Evolutionary conservation across 2,888 invertebrate genomes (phyloP), one percentile per base, ranked within the genome.

Genomic region (Tipula helvola): DNA sequence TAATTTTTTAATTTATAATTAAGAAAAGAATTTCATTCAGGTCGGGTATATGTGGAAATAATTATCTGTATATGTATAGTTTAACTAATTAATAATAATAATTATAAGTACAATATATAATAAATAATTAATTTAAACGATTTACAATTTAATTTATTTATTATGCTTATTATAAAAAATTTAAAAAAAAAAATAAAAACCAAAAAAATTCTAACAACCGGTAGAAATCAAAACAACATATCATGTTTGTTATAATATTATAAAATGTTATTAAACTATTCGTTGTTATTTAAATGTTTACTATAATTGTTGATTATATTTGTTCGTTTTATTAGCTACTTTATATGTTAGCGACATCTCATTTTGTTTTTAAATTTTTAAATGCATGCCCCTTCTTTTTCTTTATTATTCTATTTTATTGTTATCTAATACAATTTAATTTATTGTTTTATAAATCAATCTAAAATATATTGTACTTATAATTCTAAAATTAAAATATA

Each of bases 211-310:
- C 36, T 39, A 84, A 84, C 84, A 84, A 84, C 84, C 84, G 84
- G 10, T 84, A 84, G 84, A 84, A 84, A 84, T 84, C 84, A 84
- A 12, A 84, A 84, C 41, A 84, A 84, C 84, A 84, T 84, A 84
- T 84, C 84, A 84, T 84, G 41, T 39, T 84, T 39, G 84, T 84
- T 39, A 84, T 39, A 84, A 84, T 39, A 84, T 71, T 71, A 57
- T 16, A 71, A 28, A 71, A 71, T 71, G 71, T 71, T 71, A 71
- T 71, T 71, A 71, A 71, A 10, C 28, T 57, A 57, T 57, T 16
- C 8, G 5, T 57, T 57, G 16, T n/a, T n/a, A 71, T 71, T 71
- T 71, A 28, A 71, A 71, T 71, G 28, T 71, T 71, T 71, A 71
- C 10, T 71, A 71, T 57, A 16, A 52, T 52, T 52, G 5, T 52